Evolutionary conservation across 2,113 vertebrate species (phyloP).

Genomic region (Antennarius striatus): DNA sequence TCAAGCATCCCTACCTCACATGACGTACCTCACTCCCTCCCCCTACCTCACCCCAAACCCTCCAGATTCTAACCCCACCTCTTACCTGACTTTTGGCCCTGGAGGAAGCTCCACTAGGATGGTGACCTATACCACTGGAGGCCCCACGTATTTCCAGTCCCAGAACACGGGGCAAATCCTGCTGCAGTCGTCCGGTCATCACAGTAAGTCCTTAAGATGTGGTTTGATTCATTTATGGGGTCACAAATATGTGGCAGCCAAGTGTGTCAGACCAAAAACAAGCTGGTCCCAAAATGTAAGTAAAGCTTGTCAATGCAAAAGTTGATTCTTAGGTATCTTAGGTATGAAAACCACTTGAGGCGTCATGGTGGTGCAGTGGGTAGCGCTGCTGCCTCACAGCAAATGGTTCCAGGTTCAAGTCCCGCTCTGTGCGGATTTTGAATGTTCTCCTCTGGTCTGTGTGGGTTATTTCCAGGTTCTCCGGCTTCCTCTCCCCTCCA

Average conservation of each 20-base stretch:
- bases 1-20: conserved; percentile 70
- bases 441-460: too few species aligned
- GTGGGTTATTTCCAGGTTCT: too few species aligned
- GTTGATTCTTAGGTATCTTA: too few species aligned
- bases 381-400: too few species aligned
- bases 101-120: conserved; percentile 64
- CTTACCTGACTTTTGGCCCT: conserved; percentile 75
- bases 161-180: conserved; percentile 72
- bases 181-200: conserved; percentile 73
- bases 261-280: too few species aligned
- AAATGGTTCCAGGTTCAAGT: too few species aligned
- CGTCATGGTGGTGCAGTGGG: too few species aligned
- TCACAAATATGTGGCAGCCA: neutral
- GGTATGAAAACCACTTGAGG: too few species aligned
- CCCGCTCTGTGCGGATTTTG: too few species aligned
- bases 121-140: conserved; percentile 66
- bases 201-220: conserved; percentile 50
- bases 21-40: conserved; percentile 76
- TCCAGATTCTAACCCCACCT: conserved; percentile 63
- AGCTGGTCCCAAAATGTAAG: too few species aligned
- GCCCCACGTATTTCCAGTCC: conserved; percentile 75
- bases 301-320: too few species aligned
- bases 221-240: neutral
- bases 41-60: conserved; percentile 77
- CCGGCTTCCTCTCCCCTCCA: too few species aligned